Conservation (phyloP, 2,888 invertebrate species). For the Drosophila monieri region DNA sequence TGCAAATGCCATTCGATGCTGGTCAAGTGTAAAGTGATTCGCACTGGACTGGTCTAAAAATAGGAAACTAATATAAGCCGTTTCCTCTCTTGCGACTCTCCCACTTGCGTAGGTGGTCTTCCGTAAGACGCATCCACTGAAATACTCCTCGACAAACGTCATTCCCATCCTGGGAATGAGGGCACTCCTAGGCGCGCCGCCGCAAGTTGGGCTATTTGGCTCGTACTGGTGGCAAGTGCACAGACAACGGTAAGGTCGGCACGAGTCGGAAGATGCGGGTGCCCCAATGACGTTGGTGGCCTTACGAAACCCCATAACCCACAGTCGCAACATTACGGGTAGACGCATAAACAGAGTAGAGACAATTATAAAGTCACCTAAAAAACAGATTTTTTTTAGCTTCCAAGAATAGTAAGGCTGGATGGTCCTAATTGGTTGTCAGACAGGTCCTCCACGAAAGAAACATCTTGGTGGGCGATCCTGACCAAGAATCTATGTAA, state of each 20-base stretch:
- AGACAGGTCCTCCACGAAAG: too few relatives aligned
- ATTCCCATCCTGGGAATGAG: too few relatives aligned
- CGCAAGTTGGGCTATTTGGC: conserved; percentile 1
- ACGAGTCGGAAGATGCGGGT: conserved; percentile 23
- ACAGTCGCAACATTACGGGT: not conserved
- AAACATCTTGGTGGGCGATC: not conserved
- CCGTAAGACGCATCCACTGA: conserved; percentile 21
- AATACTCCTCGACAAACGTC: conserved; percentile 48
- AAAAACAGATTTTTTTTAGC: too few relatives aligned
- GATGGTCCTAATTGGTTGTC: too few relatives aligned
- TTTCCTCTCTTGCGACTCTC: conserved; percentile 13
- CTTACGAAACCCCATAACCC: not conserved
- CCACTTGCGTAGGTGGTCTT: conserved; percentile 39
- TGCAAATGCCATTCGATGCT: conserved; percentile 58
- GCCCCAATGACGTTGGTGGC: conserved; percentile 26
- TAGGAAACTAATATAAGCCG: conserved; percentile 28
- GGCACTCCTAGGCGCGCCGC: conserved; percentile 10
- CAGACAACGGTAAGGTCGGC: conserved; percentile 11
- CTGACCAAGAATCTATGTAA: too few relatives aligned
- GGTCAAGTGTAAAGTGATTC: conserved; percentile 34
- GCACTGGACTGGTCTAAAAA: conserved; percentile 43
- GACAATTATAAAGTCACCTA: too few relatives aligned
- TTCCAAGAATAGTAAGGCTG: too few relatives aligned
- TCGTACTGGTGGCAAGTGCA: not conserved
- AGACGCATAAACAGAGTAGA: not conserved